Evolutionary conservation across 2,888 invertebrate species (phyloP).

Genomic region (Latrodectus hesperus): DNA sequence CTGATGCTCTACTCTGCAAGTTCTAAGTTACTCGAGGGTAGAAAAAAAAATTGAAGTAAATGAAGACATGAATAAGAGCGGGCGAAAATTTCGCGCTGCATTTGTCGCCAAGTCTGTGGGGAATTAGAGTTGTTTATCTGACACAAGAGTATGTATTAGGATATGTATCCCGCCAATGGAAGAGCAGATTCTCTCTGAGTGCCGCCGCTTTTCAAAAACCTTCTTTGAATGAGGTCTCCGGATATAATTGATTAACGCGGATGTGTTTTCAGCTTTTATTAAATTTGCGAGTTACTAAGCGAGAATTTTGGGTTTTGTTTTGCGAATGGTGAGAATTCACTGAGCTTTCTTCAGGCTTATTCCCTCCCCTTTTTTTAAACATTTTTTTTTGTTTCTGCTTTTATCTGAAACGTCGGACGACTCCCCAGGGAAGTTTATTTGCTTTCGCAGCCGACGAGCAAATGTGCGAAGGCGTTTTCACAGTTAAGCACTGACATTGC

Average conservation of each 20-base stretch:
- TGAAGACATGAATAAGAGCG: constrained; percentile 19
- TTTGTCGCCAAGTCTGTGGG: constrained; percentile 5
- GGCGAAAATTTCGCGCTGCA: constrained; percentile 9
- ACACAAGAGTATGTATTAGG: constrained; percentile 46
- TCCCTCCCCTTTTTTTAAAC: too few species aligned
- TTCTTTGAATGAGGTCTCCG: constrained; percentile 27
- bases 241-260: constrained; percentile 57
- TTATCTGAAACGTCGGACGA: too few species aligned
- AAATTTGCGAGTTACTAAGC: constrained; percentile 39
- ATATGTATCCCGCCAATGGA: constrained; percentile 48
- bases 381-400: too few species aligned
- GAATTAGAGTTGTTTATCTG: constrained; percentile 22
- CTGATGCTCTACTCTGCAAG: constrained; percentile 33
- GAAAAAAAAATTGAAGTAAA: not conserved
- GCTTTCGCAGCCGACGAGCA: too few species aligned
- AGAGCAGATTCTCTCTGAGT: constrained; percentile 30
- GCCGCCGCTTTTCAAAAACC: constrained; percentile 22
- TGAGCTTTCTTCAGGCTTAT: too few species aligned
- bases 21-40: not conserved
- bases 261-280: constrained; percentile 46
- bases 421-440: too few species aligned
- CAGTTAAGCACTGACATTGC: too few species aligned
- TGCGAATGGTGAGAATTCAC: too few species aligned
- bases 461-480: too few species aligned
- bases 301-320: not conserved